These are phyloP conservation scores for Elephas maximus DNA, from an alignment of 2,113 vertebrate genomes.

Conservation along the genomic window DNA sequence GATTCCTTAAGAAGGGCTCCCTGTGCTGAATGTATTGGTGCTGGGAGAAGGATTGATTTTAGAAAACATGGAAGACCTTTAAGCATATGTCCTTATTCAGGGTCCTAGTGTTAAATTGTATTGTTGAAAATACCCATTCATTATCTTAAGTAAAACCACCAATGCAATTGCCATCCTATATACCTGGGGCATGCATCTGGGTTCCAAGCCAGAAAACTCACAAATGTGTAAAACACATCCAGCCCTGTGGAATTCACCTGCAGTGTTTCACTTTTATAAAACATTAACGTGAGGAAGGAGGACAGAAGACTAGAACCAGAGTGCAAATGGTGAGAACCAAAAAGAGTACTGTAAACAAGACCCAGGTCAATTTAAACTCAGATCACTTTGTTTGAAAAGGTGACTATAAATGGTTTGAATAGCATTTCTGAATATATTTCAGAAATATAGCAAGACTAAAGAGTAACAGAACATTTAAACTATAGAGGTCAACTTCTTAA, in stretches of 20 bases:
- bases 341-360: not conserved
- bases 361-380: not conserved
- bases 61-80: not conserved
- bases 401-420: not conserved
- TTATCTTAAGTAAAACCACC: slow-evolving; percentile 21
- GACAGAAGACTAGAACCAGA: not conserved
- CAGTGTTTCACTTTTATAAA: not conserved
- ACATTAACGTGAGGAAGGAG: not conserved
- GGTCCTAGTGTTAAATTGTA: not conserved
- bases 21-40: not conserved
- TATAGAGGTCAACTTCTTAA: not conserved
- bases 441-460: not conserved
- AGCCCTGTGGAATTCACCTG: not conserved
- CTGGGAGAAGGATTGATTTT: not conserved
- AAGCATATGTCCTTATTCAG: not conserved
- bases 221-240: not conserved
- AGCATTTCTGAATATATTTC: not conserved
- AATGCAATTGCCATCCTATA: not conserved
- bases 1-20: not conserved
- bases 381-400: not conserved
- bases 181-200: not conserved
- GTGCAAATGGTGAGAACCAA: not conserved
- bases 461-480: not conserved
- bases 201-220: not conserved
- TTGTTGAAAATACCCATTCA: not conserved